phyloP scores from a whole-genome alignment of 2,888 invertebrate genomes.

The Seladonia tumulorum region DNA sequence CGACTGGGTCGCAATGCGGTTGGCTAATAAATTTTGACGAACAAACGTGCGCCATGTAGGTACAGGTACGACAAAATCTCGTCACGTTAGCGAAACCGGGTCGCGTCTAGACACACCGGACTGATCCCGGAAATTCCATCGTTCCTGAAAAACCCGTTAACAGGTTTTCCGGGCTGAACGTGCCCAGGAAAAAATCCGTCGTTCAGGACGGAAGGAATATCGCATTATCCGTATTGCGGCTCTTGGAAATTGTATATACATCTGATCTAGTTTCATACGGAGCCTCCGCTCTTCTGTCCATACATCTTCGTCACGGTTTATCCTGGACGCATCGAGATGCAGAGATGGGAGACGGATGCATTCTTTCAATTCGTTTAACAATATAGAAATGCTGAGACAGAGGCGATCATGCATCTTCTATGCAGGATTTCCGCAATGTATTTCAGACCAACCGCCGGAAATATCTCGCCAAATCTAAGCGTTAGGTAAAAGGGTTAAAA shows the following conservation, averaged over 20 bases:
- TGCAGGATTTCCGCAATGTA: neutral
- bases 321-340: neutral
- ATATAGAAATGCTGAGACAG: neutral
- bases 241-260: neutral
- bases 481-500: neutral
- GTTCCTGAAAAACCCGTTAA: neutral
- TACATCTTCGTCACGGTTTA: neutral
- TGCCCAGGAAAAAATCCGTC: neutral
- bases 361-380: constrained; percentile 6
- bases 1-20: constrained; percentile 34
- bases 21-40: constrained; percentile 42
- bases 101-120: neutral
- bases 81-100: neutral
- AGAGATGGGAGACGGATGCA: neutral
- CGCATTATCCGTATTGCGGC: neutral
- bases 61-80: constrained; percentile 17
- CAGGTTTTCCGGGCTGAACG: neutral
- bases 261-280: neutral
- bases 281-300: neutral
- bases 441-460: neutral
- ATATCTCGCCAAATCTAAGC: neutral
- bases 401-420: neutral
- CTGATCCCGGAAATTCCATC: neutral
- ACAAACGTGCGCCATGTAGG: constrained; percentile 6
- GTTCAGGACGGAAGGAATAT: neutral